Conservation (phyloP, 1,140 invertebrate species). For the Lamellibrachia luymesi region DNA sequence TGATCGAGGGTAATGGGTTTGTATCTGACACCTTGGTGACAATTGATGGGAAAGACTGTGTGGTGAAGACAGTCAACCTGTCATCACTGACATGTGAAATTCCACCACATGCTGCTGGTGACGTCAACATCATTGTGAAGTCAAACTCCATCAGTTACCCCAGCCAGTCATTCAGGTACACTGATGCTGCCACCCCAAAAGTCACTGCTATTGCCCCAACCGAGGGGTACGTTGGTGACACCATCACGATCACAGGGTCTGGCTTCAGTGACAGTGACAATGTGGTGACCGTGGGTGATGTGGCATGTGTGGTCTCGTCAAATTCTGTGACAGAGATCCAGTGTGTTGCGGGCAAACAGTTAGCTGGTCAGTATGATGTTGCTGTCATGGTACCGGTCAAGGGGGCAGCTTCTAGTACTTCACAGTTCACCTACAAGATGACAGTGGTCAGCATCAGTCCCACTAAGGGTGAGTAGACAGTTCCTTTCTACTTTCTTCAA, state of each 20-base stretch:
- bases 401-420: conserved; percentile 16
- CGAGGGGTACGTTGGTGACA: conserved; percentile 3
- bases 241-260: conserved; percentile 33
- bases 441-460: too few species aligned
- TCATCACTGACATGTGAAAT: not conserved
- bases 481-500: too few species aligned
- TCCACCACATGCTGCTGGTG: not conserved
- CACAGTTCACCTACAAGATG: too few species aligned
- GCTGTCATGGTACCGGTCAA: not conserved
- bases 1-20: not conserved
- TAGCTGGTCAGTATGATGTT: not conserved
- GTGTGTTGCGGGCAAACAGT: too few species aligned
- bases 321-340: too few species aligned
- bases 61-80: not conserved
- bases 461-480: too few species aligned
- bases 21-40: not conserved
- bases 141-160: not conserved
- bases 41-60: not conserved
- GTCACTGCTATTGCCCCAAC: conserved; percentile 28
- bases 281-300: too few species aligned
- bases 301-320: too few species aligned
- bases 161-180: too few species aligned
- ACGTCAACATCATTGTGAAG: not conserved
- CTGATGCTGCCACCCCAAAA: conserved; percentile 23
- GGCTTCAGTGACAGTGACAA: conserved; percentile 30